phyloP scores from a whole-genome alignment of 2,888 invertebrate genomes.

The Zygaena filipendulae region DNA sequence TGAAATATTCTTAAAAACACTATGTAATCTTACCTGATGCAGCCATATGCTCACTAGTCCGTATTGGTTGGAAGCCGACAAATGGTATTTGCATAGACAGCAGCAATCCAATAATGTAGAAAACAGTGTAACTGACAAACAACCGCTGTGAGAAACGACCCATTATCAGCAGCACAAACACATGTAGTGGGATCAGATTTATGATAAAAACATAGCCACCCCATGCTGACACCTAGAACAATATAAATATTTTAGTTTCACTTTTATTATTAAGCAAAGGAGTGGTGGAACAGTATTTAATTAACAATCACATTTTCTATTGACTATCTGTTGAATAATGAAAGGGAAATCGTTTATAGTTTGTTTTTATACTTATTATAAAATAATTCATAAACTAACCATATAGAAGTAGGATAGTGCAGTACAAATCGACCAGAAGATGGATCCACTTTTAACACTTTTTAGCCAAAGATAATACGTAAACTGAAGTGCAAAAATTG shows the following conservation, averaged over 20 bases:
- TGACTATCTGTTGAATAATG: no score
- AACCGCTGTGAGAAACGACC: slow-evolving; percentile 93
- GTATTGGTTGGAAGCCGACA: slow-evolving; percentile 97
- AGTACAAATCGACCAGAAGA: slow-evolving; percentile 95
- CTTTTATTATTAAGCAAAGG: no score
- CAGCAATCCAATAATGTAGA: slow-evolving; percentile 94
- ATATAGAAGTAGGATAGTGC: slow-evolving; percentile 99
- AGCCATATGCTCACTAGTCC: slow-evolving; percentile 99
- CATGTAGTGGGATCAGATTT: slow-evolving; percentile 98
- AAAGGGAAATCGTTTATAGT: no score
- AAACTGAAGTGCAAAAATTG: slow-evolving; percentile 98
- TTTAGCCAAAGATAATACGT: slow-evolving; percentile 99
- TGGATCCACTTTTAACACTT: slow-evolving; percentile 96
- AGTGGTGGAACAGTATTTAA: no score
- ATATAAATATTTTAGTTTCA: no score
- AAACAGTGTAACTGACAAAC: slow-evolving; percentile 95
- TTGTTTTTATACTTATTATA: no score
- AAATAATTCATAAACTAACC: slow-evolving; percentile 66
- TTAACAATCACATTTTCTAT: no score
- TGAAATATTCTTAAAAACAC: no score
- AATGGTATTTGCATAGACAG: slow-evolving; percentile 98
- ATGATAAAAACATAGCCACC: slow-evolving; percentile 99
- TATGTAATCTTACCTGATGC: slow-evolving; percentile 84
- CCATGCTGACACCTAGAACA: slow-evolving; percentile 93
- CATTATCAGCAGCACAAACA: slow-evolving; percentile 94